A percentile compares a stretch with the other conserved stretches of the same genome.
These are phyloP conservation scores for Takifugu flavidus DNA, from an alignment of 2,113 vertebrate genomes.

Conservation along the genomic window DNA sequence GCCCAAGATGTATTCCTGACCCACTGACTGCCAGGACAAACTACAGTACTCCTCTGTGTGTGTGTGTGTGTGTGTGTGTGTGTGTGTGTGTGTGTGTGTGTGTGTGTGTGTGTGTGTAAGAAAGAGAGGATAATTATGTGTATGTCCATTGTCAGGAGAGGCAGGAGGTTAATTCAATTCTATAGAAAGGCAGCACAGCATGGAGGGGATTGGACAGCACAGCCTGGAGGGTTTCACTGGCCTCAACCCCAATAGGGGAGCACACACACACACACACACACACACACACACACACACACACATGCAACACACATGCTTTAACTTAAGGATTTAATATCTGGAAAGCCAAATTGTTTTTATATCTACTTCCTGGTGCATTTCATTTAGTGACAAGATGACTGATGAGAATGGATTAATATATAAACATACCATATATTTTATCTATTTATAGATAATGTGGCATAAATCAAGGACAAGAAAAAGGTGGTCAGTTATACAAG, in stretches of 20 bases:
- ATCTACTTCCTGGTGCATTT: conserved; percentile 65
- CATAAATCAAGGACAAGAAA: conserved; percentile 65
- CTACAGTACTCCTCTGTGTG: not conserved
- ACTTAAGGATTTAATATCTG: conserved; percentile 60
- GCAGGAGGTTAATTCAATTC: conserved; percentile 78
- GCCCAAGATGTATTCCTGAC: conserved; percentile 20
- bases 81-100: conserved; percentile 15
- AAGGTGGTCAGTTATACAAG: conserved; percentile 47
- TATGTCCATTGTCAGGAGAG: conserved; percentile 66
- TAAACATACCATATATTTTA: conserved; percentile 3
- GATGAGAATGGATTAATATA: conserved; percentile 58
- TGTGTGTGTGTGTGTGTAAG: conserved; percentile 8
- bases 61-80: conserved; percentile 29
- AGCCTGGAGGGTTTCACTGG: conserved; percentile 73
- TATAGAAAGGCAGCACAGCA: conserved; percentile 73
- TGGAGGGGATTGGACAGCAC: conserved; percentile 73
- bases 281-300: conserved; percentile 30
- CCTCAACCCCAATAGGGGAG: conserved; percentile 67
- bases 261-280: conserved; percentile 29
- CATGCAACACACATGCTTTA: conserved; percentile 52
- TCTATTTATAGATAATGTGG: conserved; percentile 54
- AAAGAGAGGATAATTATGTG: conserved; percentile 54
- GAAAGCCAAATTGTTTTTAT: conserved; percentile 70
- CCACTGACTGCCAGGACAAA: no score
- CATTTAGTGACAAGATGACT: conserved; percentile 57